Evolutionary conservation across 2,888 invertebrate genomes (phyloP).

Genomic region (Agrochola circellaris): DNA sequence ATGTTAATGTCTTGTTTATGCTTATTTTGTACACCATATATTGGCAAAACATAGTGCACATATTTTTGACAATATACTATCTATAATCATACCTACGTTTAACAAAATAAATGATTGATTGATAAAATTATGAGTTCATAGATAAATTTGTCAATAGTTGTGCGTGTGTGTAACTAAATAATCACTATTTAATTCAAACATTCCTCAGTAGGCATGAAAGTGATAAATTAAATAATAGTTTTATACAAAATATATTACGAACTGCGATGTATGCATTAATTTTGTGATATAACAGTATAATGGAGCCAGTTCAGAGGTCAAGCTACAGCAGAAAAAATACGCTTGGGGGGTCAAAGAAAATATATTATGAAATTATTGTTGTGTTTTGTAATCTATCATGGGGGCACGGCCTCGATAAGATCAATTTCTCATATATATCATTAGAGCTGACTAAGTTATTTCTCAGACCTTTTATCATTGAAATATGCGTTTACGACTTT

Average conservation of each 20-base stretch:
- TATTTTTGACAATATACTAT: no score
- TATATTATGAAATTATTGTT: not conserved
- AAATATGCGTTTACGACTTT: not conserved
- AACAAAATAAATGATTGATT: no score
- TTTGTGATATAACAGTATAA: conserved; percentile 37
- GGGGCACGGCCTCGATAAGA: not conserved
- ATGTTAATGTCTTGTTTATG: no score
- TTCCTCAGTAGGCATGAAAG: conserved; percentile 7
- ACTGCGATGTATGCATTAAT: conserved; percentile 26
- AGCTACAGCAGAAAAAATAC: not conserved
- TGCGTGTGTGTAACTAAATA: not conserved
- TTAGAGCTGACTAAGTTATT: not conserved
- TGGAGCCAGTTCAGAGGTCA: conserved; percentile 24
- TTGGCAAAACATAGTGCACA: no score
- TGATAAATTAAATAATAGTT: conserved; percentile 9
- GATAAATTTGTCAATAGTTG: conserved; percentile 7
- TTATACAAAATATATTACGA: conserved; percentile 5
- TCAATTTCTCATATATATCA: conserved; percentile 2
- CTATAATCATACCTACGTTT: no score
- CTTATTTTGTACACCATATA: no score
- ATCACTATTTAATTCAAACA: conserved; percentile 7
- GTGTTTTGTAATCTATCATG: not conserved
- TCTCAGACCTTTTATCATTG: not conserved
- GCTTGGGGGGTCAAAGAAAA: conserved; percentile 6
- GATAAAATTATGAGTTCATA: conserved; percentile 1